Conservation (phyloP, 2,797 vertebrate species). For the Sphaeramia orbicularis region DNA sequence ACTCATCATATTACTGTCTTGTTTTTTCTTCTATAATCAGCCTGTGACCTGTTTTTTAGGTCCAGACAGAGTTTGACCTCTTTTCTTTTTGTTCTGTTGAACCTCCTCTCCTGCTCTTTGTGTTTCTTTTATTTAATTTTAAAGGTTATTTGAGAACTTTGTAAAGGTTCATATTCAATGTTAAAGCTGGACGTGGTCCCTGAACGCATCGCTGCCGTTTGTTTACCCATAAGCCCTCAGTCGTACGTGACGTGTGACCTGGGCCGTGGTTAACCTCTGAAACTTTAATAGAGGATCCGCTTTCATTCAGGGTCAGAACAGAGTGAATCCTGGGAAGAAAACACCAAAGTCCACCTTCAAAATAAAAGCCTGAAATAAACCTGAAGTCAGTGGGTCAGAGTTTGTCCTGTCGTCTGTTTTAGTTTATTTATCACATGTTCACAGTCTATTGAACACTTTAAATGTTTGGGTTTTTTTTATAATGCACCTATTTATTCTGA, state of each 20-base stretch:
- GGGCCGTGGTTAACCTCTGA: conserved; percentile 38
- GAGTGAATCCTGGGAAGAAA: conserved; percentile 17
- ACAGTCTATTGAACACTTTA: too few species aligned
- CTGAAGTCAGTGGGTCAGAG: too few species aligned
- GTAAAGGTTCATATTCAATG: not conserved
- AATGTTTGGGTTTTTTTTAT: too few species aligned
- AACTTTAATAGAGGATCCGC: conserved; percentile 62
- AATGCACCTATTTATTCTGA: too few species aligned
- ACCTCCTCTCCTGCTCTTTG: not conserved
- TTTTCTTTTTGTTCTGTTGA: not conserved
- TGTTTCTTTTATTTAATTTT: not conserved
- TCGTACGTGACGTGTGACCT: conserved; percentile 24
- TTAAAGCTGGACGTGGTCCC: not conserved
- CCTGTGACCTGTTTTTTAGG: too few species aligned
- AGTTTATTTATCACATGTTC: too few species aligned
- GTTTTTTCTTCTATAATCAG: not conserved
- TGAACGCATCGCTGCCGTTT: conserved; percentile 1
- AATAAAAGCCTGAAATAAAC: too few species aligned
- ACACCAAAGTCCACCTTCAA: too few species aligned
- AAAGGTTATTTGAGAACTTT: not conserved
- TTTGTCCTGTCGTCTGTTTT: too few species aligned
- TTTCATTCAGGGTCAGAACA: conserved; percentile 33
- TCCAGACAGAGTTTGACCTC: too few species aligned
- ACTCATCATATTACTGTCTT: not conserved
- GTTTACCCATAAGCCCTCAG: conserved; percentile 37